Evolutionary conservation across 2,888 invertebrate genomes (phyloP), one percentile per base, ranked within the genome.

Genomic region (Rhabditophanes sp.): DNA sequence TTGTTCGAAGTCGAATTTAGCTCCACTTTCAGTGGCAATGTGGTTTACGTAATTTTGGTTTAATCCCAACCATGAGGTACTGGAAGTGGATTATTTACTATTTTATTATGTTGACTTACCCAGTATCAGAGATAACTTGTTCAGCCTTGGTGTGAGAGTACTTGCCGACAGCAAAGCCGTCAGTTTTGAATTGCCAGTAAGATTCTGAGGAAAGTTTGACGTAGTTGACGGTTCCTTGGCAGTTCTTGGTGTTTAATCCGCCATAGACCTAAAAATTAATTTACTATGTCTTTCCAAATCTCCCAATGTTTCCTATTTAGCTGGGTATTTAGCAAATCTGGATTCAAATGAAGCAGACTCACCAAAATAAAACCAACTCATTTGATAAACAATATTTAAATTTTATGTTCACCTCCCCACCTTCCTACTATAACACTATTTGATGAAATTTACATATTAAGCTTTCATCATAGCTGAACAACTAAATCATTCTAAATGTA

Each of bases 111-210:
- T 32, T 25, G 3, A 30, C 31, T 25, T 51, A 50, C 28, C 56
- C 55, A 29, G 56, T 56, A 42, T 56, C 55, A 25, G 53, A 53
- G 44, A 55, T 55, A 33, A 46, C 56, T 30, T 40, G 35, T 3
- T 26, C 21, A 7, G 5, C 28, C n/a, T 19, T n/a, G 21, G 15
- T 14, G n/a, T 20, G 21, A 12, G 22, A 25, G 26, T 44, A 39
- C 28, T 24, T 27, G 8, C 39, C 33, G 30, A 39, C 20, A 18
- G 11, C 11, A 25, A 21, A 14, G 14, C 6, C 17, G 22, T 32
- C 41, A 23, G 51, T 40, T 26, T 44, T 36, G 53, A 56, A 56
- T 35, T 56, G 54, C 56, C 56, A 56, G 47, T 56, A 56, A 40
- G 53, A 51, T 39, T 44, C 28, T 14, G 55, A 44, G 30, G 48